These are phyloP conservation scores for Omphaloscelis lunosa DNA, from an alignment of 2,888 invertebrate genomes.

Conservation along the genomic window DNA sequence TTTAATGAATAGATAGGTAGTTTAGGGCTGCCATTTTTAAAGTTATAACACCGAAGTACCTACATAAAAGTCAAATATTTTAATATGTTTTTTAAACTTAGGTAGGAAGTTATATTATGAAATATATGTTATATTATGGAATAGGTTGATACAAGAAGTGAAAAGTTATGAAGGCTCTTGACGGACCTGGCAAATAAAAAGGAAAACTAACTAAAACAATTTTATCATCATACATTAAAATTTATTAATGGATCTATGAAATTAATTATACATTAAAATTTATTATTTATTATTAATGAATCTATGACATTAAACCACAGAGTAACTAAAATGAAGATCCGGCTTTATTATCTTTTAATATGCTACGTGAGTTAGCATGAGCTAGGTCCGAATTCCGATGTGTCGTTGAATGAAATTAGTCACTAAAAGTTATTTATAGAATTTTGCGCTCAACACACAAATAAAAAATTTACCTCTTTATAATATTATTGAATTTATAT, in stretches of 20 bases:
- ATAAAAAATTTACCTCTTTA: no score
- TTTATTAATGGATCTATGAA: not conserved
- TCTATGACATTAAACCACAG: not conserved
- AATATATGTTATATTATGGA: no score
- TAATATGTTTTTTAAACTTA: no score
- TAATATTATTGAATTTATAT: no score
- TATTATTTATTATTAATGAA: not conserved
- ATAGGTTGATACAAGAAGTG: no score
- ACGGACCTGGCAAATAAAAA: not conserved
- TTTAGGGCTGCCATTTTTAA: not conserved
- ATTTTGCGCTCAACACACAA: no score
- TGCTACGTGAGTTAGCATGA: conserved; percentile 4
- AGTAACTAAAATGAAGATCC: conserved; percentile 21
- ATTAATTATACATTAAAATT: not conserved
- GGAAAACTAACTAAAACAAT: not conserved
- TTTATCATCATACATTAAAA: not conserved
- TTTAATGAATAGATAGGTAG: not conserved
- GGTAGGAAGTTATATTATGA: no score
- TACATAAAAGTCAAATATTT: not conserved
- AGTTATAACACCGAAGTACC: no score
- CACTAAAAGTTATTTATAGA: conserved; percentile 6
- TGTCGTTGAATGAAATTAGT: conserved; percentile 13
- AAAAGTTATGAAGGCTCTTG: not conserved
- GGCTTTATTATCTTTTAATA: conserved; percentile 22
- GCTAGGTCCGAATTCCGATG: conserved; percentile 1